Conservation (phyloP, 2,888 invertebrate genomes). For the Ryuthela nishihirai region DNA sequence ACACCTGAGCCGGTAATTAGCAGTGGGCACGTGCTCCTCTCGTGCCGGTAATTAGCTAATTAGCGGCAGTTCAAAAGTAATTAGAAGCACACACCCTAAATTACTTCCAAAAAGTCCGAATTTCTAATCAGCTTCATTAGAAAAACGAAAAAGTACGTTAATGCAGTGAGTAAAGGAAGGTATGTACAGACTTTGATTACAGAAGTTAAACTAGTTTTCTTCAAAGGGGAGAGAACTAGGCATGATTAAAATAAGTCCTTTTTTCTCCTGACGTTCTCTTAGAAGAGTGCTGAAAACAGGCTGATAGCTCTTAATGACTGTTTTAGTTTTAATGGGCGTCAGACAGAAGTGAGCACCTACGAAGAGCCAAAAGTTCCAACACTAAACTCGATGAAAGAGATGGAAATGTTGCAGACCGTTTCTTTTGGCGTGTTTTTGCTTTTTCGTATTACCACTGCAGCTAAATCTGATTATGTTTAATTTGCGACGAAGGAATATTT, state of each 20-base stretch:
- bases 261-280: no score
- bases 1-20: conserved; percentile 40
- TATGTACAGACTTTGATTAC: conserved; percentile 36
- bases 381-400: no score
- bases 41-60: conserved; percentile 39
- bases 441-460: no score
- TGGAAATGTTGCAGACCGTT: no score
- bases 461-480: no score
- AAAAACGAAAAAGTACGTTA: conserved; percentile 25
- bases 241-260: conserved; percentile 33
- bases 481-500: no score
- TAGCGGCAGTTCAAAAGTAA: conserved; percentile 40
- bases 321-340: no score
- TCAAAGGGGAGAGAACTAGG: conserved; percentile 17
- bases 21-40: conserved; percentile 29
- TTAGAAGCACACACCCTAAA: conserved; percentile 39
- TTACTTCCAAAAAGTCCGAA: conserved; percentile 39
- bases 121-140: conserved; percentile 40
- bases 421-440: no score
- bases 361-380: no score
- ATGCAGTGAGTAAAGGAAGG: conserved; percentile 25
- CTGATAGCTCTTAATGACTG: no score
- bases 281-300: no score
- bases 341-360: no score
- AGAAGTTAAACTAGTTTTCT: conserved; percentile 38